A percentile compares a stretch with the other conserved stretches of the same genome.
These are phyloP conservation scores for Aphelenchoides avenae DNA, from an alignment of 1,140 invertebrate species.

Conservation along the genomic window DNA sequence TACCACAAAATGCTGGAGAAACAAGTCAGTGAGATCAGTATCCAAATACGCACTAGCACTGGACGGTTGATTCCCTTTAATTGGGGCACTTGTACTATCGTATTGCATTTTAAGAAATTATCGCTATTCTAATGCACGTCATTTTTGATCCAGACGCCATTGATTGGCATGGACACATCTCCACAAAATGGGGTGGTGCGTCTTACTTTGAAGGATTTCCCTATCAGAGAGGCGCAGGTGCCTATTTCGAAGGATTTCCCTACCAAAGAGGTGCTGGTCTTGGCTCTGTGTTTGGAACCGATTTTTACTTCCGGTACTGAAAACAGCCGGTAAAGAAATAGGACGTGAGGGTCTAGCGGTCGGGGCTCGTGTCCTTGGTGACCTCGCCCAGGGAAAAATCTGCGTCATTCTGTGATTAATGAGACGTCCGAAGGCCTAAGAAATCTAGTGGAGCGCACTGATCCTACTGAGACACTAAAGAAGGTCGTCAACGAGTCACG, in stretches of 20 bases:
- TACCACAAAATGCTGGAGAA: constrained; percentile 6
- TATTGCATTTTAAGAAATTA: constrained; percentile 1
- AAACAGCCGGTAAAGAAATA: neutral
- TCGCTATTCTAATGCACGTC: neutral
- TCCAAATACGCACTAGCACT: constrained; percentile 10
- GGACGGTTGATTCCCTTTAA: neutral
- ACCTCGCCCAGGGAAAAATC: too few relatives aligned
- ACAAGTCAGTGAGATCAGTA: constrained; percentile 7
- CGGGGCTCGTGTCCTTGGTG: neutral
- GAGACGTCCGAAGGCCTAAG: too few relatives aligned
- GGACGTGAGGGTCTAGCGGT: neutral
- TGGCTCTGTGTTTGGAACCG: neutral
- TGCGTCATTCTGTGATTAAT: too few relatives aligned
- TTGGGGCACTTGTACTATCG: neutral
- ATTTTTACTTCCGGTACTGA: neutral
- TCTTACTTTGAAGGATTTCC: constrained; percentile 6
- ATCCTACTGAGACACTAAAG: too few relatives aligned
- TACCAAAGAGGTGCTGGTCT: too few relatives aligned
- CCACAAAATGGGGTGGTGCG: neutral
- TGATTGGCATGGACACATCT: neutral
- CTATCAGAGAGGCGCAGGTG: constrained; percentile 1
- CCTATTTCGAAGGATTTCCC: too few relatives aligned
- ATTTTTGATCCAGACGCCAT: neutral
- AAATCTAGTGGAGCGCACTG: too few relatives aligned
- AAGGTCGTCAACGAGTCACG: too few relatives aligned